Evolutionary conservation across 35 echinoderm and acorn worm species (phyloP).

Genomic region (Ophioderma brevispina): DNA sequence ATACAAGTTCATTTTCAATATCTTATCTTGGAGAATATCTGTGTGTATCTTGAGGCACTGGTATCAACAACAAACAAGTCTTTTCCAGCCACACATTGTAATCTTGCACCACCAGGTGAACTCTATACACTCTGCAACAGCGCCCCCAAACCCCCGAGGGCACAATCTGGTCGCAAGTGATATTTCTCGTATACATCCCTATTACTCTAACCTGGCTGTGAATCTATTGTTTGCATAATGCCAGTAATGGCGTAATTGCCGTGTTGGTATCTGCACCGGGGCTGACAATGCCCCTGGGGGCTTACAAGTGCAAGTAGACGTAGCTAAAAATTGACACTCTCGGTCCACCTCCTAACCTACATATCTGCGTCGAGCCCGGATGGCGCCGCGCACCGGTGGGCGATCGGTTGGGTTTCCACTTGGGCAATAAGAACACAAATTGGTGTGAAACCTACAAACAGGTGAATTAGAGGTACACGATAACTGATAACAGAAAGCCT

Average conservation of each 20-base stretch:
- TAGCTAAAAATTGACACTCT: not conserved
- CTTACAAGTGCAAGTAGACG: not conserved
- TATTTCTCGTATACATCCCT: not conserved
- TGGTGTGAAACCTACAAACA: not conserved
- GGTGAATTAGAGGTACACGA: not conserved
- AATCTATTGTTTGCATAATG: not conserved
- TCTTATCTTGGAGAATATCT: no score
- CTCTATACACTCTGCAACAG: not conserved
- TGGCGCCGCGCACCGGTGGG: not conserved
- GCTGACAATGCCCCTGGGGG: not conserved
- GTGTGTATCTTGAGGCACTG: no score
- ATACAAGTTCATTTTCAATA: no score
- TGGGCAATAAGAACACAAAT: not conserved
- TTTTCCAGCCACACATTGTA: not conserved
- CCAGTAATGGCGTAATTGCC: not conserved
- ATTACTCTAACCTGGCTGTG: conserved; percentile 1
- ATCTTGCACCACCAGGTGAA: not conserved
- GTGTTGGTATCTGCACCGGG: conserved; percentile 3
- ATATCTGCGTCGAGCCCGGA: not conserved
- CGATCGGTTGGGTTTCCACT: conserved; percentile 3
- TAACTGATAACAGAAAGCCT: not conserved
- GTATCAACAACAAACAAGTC: not conserved
- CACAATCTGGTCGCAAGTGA: not conserved
- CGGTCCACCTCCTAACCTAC: conserved; percentile 4
- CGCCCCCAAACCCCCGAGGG: not conserved